These are phyloP conservation scores for Melinaea marsaeus DNA, from an alignment of 2,888 invertebrate species.

Conservation along the genomic window DNA sequence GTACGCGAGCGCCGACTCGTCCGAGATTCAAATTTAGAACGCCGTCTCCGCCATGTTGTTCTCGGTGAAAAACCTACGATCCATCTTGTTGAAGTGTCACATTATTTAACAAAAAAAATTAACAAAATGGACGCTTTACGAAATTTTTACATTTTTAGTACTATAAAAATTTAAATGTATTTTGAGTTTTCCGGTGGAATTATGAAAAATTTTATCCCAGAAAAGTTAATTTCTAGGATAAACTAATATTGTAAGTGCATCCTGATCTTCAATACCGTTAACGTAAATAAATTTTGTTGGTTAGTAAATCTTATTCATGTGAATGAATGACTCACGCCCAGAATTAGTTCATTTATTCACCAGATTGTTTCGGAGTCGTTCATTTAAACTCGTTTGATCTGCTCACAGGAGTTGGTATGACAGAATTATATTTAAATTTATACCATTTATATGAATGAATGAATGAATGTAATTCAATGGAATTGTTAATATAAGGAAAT, in stretches of 20 bases:
- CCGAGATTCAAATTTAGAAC: slow-evolving; percentile 78
- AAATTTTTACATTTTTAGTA: background rate
- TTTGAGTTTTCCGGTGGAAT: too few relatives aligned
- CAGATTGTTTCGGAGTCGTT: slow-evolving; percentile 48
- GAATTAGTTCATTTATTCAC: slow-evolving; percentile 62
- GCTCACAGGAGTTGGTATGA: slow-evolving; percentile 2
- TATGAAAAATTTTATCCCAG: too few relatives aligned
- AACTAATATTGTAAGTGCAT: slow-evolving; percentile 17
- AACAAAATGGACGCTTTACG: background rate
- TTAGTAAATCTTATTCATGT: slow-evolving; percentile 61
- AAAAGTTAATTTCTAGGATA: background rate
- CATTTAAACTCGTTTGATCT: slow-evolving; percentile 32
- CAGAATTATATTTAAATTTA: background rate
- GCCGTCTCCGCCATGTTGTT: slow-evolving; percentile 77
- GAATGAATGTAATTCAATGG: background rate
- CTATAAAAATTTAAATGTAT: background rate
- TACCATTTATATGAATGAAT: background rate
- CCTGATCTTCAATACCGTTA: slow-evolving; percentile 40
- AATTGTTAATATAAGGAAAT: too few relatives aligned
- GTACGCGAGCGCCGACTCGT: slow-evolving; percentile 78
- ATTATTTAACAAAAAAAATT: slow-evolving; percentile 35
- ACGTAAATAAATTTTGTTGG: slow-evolving; percentile 55
- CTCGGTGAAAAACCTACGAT: slow-evolving; percentile 74
- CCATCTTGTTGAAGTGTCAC: slow-evolving; percentile 62
- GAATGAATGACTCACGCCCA: slow-evolving; percentile 71